These are phyloP conservation scores for Pseudocheirus occidentalis DNA, from an alignment of 2,797 vertebrate species.

Conservation along the genomic window DNA sequence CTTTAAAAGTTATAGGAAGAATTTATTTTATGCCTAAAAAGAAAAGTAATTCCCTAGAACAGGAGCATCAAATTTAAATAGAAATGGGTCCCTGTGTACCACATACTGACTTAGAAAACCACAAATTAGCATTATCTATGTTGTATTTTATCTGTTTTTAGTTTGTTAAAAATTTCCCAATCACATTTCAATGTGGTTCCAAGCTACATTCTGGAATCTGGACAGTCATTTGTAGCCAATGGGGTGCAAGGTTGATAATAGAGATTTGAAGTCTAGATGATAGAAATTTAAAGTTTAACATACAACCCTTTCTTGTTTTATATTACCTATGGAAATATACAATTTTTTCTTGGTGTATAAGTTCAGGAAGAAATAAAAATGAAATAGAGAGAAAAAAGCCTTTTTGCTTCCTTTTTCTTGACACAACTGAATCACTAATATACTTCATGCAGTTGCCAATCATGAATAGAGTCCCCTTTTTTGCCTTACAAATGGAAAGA, in stretches of 20 bases:
- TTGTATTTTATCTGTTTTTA: not conserved
- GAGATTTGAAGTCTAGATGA: not conserved
- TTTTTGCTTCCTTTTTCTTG: not conserved
- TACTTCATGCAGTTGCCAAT: not conserved
- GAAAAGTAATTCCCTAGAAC: not conserved
- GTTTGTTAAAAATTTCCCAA: not conserved
- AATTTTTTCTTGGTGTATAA: not conserved
- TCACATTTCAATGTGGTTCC: not conserved
- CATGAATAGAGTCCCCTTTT: slow-evolving; percentile 2
- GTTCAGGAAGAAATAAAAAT: not conserved
- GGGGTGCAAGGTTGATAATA: not conserved
- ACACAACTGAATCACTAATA: not conserved
- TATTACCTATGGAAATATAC: not conserved
- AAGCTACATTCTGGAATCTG: not conserved
- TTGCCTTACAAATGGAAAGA: slow-evolving; percentile 24
- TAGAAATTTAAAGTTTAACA: not conserved
- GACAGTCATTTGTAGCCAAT: not conserved
- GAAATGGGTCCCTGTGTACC: not conserved
- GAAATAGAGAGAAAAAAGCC: not conserved
- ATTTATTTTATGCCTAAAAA: not conserved
- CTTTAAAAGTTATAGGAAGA: not conserved
- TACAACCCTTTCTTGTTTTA: not conserved
- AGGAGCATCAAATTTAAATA: not conserved
- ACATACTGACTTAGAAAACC: not conserved
- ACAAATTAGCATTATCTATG: not conserved